Base-by-base conservation (phyloP, 2,113 vertebrate species). In the Saccopteryx bilineata region DNA sequence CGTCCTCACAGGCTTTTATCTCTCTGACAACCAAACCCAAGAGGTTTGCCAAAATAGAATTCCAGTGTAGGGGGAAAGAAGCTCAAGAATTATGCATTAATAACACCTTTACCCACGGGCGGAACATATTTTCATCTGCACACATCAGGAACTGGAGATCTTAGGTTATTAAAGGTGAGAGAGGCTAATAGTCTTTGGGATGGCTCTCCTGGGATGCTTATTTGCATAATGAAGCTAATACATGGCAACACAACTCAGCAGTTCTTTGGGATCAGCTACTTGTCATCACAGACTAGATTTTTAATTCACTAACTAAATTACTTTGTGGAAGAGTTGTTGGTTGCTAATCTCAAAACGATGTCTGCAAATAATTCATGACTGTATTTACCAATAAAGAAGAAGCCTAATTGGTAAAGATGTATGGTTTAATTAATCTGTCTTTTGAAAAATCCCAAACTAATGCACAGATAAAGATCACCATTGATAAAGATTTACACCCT, bases 361-460 rank as follows among this genome's bases (percentile, higher is more conserved):
- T 93, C 94, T 97, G 96, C 96, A 97, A 92, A 97, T 98, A 97
- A 97, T 97, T 98, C 97, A 85, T 97, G 97, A 97, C 94, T 92
- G 75, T 97, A 97, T 97, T 97, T 98, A 96, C 97, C 98, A 97
- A 94, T 93, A 96, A 98, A 90, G 93, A 96, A 97, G 66, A 97
- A 98, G 96, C 81, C 95, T 97, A 98, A 97, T 94, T 98, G 96
- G 72, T 97, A 93, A 95, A 94, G 91, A 83, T 81, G 96, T 96
- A 98, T 96, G 90, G 90, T 75, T 98, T 98, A 98, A 98, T 98
- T 97, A 98, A 95, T 94, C 93, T 94, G 95, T 97, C 97, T 98
- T 97, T 96, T 69, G 18, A 65, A 96, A 97, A 96, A 92, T 85
- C 72, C 9, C 61, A 93, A 93, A 60, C 50, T 79, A 96, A 91